phyloP scores from a whole-genome alignment of 2,888 invertebrate genomes.

The Microctonus hyperodae region DNA sequence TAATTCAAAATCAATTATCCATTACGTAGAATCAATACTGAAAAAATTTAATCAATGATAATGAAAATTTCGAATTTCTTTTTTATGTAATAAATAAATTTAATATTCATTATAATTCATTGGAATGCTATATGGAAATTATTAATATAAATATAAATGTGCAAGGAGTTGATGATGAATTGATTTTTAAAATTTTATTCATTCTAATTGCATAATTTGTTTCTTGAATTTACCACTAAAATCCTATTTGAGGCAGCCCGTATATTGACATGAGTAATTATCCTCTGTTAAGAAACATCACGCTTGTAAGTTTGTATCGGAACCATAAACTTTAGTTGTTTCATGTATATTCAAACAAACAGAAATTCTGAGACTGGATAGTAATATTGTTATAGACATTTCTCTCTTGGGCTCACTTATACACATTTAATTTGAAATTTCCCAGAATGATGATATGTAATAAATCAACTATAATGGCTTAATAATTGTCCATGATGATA shows the following conservation, averaged over 20 bases:
- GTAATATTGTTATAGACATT: neutral
- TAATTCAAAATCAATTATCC: constrained; percentile 30
- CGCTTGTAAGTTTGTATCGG: constrained; percentile 13
- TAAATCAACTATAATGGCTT: neutral
- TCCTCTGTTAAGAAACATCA: constrained; percentile 35
- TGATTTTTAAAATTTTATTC: neutral
- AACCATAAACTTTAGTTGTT: constrained; percentile 9
- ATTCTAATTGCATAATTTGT: neutral
- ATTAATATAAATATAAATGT: neutral
- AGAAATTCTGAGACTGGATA: neutral
- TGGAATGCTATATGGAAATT: too few species aligned
- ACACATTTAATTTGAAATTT: neutral
- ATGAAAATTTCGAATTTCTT: too few species aligned
- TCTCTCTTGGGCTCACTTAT: neutral
- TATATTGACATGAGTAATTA: constrained; percentile 41
- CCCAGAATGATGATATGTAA: neutral
- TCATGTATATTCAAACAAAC: neutral
- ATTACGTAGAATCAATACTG: constrained; percentile 12
- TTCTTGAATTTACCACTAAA: neutral
- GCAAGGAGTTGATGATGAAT: constrained; percentile 3
- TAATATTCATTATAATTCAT: too few species aligned
- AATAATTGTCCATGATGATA: neutral
- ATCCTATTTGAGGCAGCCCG: neutral
- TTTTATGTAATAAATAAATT: too few species aligned
- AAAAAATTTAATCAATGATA: too few species aligned